Base-by-base conservation (phyloP, 2,113 vertebrate species). In the Sus scrofa region DNA sequence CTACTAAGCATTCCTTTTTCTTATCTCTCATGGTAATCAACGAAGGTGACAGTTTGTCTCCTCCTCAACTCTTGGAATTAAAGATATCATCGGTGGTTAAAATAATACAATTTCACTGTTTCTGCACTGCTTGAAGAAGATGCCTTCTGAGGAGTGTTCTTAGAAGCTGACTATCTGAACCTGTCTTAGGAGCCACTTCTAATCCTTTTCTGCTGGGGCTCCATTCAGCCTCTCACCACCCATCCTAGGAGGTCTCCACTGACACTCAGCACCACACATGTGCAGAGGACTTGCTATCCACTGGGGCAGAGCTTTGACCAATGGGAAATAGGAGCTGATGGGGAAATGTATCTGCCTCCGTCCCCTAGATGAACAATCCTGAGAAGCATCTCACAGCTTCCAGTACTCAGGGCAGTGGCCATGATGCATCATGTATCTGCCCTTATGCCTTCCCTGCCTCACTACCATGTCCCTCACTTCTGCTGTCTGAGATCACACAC, bases 1-100 rank as follows among this genome's bases (percentile, higher is more conserved):
- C 34, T 68, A 39, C 15, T 39, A 16, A 74, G 32, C 60, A 82
- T 70, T 70, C 22, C 70, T 75, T 83, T 83, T 77, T 88, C 39
- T 88, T 86, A 82, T 93, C 97, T 94, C 44, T 70, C 6, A 2
- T 62, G 63, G 90, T 39, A 11, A 95, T 67, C 89, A 58, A 8
- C 68, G 15, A 78, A 96, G 63, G n/a, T 73, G 62, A 63, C 44
- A 60, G 54, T 9, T 54, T 70, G 15, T 54, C 65, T 90, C 39
- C 62, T 95, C 50, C 37, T 75, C 62, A 83, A 37, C 68, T 96
- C 95, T 60, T 86, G 50, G 89, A 89, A 86, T 67, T 73, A 32
- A 68, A 93, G 52, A 89, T 83, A 86, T 1, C 19, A 95, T 97
- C 26, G 1, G 19, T 44, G 52, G 30, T 85, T 81, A 54, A 77